Conservation (phyloP, 2,113 vertebrate genomes). For the Carassius carassius region DNA sequence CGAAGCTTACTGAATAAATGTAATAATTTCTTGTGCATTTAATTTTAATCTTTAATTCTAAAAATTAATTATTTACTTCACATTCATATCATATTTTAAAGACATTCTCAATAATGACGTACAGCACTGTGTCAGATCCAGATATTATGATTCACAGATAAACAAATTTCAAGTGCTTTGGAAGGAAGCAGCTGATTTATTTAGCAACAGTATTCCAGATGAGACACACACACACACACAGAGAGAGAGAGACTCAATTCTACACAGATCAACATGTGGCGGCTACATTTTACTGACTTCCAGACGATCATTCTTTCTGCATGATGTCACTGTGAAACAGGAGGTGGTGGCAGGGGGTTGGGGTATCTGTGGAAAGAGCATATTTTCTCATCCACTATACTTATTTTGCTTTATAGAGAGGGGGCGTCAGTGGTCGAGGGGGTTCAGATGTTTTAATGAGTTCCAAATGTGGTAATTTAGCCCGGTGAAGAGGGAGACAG, state of each 20-base stretch:
- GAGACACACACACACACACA: slow-evolving; percentile 3
- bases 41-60: neutral
- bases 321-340: slow-evolving; percentile 79
- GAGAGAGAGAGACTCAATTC: slow-evolving; percentile 46
- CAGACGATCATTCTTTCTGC: slow-evolving; percentile 76
- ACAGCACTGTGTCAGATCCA: neutral
- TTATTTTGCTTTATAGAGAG: slow-evolving; percentile 62
- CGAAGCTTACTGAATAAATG: neutral
- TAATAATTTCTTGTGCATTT: neutral
- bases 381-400: slow-evolving; percentile 63
- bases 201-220: slow-evolving; percentile 53
- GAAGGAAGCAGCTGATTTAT: slow-evolving; percentile 53
- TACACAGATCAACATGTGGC: slow-evolving; percentile 74
- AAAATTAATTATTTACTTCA: neutral
- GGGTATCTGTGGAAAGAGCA: slow-evolving; percentile 78
- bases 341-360: slow-evolving; percentile 69
- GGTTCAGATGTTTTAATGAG: slow-evolving; percentile 74
- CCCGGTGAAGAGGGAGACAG: slow-evolving; percentile 64
- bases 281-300: slow-evolving; percentile 76
- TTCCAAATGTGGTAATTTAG: slow-evolving; percentile 81
- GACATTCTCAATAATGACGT: neutral
- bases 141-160: slow-evolving; percentile 11
- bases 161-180: slow-evolving; percentile 40
- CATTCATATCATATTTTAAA: neutral
- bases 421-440: slow-evolving; percentile 41